Evolutionary conservation across 2,113 vertebrate species (phyloP).

Genomic region (Rhombomys opimus): DNA sequence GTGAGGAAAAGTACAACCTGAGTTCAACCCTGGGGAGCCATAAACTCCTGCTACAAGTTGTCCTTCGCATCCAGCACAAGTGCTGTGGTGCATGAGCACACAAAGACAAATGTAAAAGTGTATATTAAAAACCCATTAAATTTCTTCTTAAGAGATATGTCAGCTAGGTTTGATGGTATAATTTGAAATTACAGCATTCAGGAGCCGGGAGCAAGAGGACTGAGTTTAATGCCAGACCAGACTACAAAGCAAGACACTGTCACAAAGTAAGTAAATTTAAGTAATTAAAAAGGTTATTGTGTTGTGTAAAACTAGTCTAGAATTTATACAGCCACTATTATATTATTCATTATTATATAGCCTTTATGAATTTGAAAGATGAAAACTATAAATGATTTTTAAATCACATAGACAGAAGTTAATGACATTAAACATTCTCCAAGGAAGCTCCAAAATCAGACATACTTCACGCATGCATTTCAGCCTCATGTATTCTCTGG

Average conservation of each 20-base stretch:
- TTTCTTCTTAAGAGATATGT: background rate
- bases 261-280: background rate
- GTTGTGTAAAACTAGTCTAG: background rate
- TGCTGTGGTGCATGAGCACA: background rate
- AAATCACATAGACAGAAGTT: background rate
- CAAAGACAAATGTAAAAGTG: background rate
- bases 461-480: background rate
- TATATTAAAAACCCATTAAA: background rate
- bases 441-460: background rate
- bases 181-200: background rate
- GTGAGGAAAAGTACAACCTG: too few species aligned
- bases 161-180: background rate
- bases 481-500: background rate
- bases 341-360: background rate
- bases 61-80: background rate
- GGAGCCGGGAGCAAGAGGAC: background rate
- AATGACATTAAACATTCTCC: background rate
- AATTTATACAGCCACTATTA: background rate
- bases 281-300: background rate
- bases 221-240: background rate
- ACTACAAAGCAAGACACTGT: background rate
- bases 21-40: too few species aligned
- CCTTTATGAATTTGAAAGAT: background rate
- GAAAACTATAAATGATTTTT: conserved; percentile 26
- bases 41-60: background rate